Conservation (phyloP, 1,140 invertebrate genomes). For the Paralvinella palmiformis region DNA sequence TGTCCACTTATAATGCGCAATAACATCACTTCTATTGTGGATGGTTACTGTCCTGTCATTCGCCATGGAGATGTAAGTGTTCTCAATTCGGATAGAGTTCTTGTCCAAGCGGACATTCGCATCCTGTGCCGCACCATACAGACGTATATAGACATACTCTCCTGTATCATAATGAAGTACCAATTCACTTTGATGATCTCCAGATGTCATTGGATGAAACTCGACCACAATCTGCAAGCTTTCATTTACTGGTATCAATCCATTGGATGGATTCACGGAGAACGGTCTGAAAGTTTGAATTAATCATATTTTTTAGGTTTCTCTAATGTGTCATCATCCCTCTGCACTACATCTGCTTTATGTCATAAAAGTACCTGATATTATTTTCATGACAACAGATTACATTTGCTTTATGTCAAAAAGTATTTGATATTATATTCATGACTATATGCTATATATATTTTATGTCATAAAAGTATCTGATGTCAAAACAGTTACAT, state of each 20-base stretch:
- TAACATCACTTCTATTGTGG: slow-evolving; percentile 44
- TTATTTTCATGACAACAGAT: no score
- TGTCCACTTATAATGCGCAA: slow-evolving; percentile 48
- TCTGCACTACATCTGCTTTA: no score
- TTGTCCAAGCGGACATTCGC: slow-evolving; percentile 47
- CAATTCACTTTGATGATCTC: slow-evolving; percentile 40
- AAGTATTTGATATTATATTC: no score
- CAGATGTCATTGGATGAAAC: slow-evolving; percentile 43
- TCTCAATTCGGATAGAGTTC: slow-evolving; percentile 47
- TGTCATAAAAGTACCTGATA: no score
- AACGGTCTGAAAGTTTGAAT: slow-evolving; percentile 43
- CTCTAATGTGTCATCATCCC: no score
- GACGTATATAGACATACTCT: slow-evolving; percentile 40
- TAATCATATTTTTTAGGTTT: no score
- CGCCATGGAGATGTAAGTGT: slow-evolving; percentile 50
- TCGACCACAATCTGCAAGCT: slow-evolving; percentile 49
- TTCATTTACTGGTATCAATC: slow-evolving; percentile 42
- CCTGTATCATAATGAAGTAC: slow-evolving; percentile 47
- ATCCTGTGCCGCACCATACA: slow-evolving; percentile 48
- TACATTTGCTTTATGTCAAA: no score
- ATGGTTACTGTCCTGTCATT: slow-evolving; percentile 47
- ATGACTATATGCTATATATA: no score
- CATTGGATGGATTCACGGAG: slow-evolving; percentile 43
- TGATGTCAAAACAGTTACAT: no score
- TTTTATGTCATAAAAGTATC: no score